Conservation (phyloP, 2,888 invertebrate species). For the Diadegma fenestrale region DNA sequence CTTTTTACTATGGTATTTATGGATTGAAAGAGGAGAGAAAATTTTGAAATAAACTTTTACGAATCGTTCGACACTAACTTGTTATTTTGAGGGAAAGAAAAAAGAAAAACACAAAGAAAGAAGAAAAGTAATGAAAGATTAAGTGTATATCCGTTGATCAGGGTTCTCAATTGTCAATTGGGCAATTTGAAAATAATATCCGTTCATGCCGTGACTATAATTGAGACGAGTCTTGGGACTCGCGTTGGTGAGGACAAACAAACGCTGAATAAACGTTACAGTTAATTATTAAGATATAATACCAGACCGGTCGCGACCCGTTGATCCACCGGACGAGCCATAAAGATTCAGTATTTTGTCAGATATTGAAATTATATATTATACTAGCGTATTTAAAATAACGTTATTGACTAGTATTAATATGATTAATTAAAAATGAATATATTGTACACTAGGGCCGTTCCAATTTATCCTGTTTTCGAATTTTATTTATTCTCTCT, state of each 20-base stretch:
- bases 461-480: neutral
- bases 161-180: conserved; percentile 59
- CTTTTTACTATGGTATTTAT: conserved; percentile 51
- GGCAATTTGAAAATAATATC: conserved; percentile 50
- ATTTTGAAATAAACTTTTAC: conserved; percentile 16
- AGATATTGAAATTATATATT: conserved; percentile 75
- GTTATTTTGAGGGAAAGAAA: conserved; percentile 39
- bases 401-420: conserved; percentile 67
- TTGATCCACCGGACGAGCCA: conserved; percentile 54
- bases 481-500: neutral
- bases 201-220: conserved; percentile 52
- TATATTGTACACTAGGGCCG: conserved; percentile 29
- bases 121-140: conserved; percentile 10
- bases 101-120: conserved; percentile 24
- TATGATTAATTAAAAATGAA: conserved; percentile 55
- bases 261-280: conserved; percentile 57
- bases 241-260: conserved; percentile 25
- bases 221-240: conserved; percentile 23
- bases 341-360: conserved; percentile 79
- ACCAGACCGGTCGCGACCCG: conserved; percentile 45
- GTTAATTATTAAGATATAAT: conserved; percentile 44
- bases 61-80: conserved; percentile 57
- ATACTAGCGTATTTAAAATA: conserved; percentile 65
- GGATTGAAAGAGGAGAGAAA: conserved; percentile 23
- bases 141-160: conserved; percentile 67